Evolutionary conservation across 2,888 invertebrate species (phyloP), one percentile per base, ranked within the genome.

Genomic region (Smittia aterrima): DNA sequence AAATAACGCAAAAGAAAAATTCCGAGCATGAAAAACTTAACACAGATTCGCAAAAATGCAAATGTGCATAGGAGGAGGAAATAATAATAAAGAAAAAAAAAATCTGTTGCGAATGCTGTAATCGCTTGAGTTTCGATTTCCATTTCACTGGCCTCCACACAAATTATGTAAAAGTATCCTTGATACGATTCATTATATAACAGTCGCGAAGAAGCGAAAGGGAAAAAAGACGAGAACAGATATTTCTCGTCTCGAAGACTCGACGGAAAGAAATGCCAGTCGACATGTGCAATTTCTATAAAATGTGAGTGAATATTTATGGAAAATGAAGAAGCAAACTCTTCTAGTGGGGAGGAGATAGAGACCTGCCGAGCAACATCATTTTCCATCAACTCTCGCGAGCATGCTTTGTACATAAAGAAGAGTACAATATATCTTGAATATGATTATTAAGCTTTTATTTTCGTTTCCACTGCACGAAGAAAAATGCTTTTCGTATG

Each of bases 21-120:
- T 2, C 16, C 11, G 47, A 47, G 47, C 16, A 47, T 47, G 47
- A 47, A 47, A 47, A 47, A 47, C 47, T 47, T 47, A 47, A 16
- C 47, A 47, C 47, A 47, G 16, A 47, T 47, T 16, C 16, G 47
- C 47, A 47, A 47, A 47, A n/a, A 16, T 47, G 16, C 47, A 41
- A 22, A 67, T 67, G 38, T 41, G 67, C 67, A 67, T 67, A 40
- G 53, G 27, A 70, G 70, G 53, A 70, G n/a, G n/a, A n/a, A n/a
- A n/a, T n/a, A 70, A 47, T 25, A 53, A 53, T 22, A 70, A 20
- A 70, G 22, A 70, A 40, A 70, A 25, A 7, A 16, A 70, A 25
- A 18, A 16, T 70, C 47, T 25, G 11, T 38, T 38, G 9, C 47
- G 47, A n/a, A 11, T 47, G 47, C 47, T 47, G 47, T 47, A 47